Conservation (phyloP, 2,888 invertebrate species). For the Ditylenchus weischeri region DNA sequence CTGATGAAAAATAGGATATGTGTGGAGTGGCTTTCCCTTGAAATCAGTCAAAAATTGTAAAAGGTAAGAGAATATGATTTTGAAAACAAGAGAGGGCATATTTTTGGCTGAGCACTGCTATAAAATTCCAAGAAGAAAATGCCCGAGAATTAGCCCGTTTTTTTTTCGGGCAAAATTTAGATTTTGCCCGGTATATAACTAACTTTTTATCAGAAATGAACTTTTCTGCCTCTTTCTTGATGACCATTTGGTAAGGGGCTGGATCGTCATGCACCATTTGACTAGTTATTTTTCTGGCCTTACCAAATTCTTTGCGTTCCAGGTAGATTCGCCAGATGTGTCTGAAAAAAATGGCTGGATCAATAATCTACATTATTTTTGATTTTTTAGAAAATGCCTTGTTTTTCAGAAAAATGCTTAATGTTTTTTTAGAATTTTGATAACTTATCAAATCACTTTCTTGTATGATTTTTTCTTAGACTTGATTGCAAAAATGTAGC, state of each 20-base stretch:
- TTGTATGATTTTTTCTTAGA: no score
- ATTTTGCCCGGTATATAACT: constrained; percentile 11
- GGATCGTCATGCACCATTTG: constrained; percentile 44
- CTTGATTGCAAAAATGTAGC: no score
- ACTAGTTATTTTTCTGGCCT: constrained; percentile 40
- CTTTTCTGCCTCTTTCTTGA: constrained; percentile 52
- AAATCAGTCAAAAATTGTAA: no score
- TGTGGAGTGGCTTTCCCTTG: no score
- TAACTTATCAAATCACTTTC: no score
- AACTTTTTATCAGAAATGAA: constrained; percentile 53
- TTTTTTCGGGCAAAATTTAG: neutral
- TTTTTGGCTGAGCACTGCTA: no score
- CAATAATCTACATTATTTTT: neutral
- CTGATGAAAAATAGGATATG: no score
- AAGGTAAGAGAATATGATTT: constrained; percentile 1
- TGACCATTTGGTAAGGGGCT: constrained; percentile 48
- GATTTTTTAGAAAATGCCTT: neutral
- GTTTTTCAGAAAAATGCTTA: no score
- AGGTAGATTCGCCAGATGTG: constrained; percentile 54
- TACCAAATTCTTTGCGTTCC: constrained; percentile 48
- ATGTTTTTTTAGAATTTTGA: neutral
- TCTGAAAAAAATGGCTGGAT: constrained; percentile 24
- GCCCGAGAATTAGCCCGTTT: no score
- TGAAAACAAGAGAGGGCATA: neutral
- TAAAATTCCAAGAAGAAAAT: no score